Evolutionary conservation across 2,113 vertebrate species (phyloP), one percentile per base, ranked within the genome.

Genomic region (Microcebus tavaratra): DNA sequence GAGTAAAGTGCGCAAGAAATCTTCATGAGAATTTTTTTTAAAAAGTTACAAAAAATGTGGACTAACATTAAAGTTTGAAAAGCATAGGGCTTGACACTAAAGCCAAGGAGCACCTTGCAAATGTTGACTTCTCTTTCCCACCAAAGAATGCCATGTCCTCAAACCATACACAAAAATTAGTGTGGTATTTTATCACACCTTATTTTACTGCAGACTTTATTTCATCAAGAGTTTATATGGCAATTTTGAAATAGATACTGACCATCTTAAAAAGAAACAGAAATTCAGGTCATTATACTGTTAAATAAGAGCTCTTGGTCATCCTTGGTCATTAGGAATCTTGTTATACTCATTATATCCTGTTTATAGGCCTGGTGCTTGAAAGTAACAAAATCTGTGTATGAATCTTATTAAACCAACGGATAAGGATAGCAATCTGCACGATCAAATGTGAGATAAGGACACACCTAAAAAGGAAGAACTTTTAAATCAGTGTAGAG

Each of bases 381-480:
- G 73, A 68, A 85, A 88, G 92, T 88, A 90, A 95, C 21, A 89
- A 78, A 72, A 88, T 90, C 85, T 94, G 55, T 92, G 36, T 73
- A 89, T 59, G 93, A 92, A 90, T 96, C 73, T 91, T 79, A 84
- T 92, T 94, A 91, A 42, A 65, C 31, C 15, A 50, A 63, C 82
- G 79, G 73, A 91, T 94, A 79, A 94, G 76, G 29, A 48, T 9
- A 93, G 73, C 6, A 34, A 48, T 34, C 29, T 87, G 48, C 27
- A 88, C 9, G 65, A 87, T 67, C 87, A 95, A 70, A 79, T 48
- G 15, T 48, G 34, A 88, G 42, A 45, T 86, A 88, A 88, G 61
- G 42, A 50, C 42, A 95, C 27, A 63, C 34, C 90, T 63, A 31
- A 76, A 87, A 88, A 91, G 18, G 21, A 90, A 88, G 50, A 88